These are phyloP conservation scores for Myotis pilosus DNA, from an alignment of 2,797 vertebrate genomes.

Conservation along the genomic window DNA sequence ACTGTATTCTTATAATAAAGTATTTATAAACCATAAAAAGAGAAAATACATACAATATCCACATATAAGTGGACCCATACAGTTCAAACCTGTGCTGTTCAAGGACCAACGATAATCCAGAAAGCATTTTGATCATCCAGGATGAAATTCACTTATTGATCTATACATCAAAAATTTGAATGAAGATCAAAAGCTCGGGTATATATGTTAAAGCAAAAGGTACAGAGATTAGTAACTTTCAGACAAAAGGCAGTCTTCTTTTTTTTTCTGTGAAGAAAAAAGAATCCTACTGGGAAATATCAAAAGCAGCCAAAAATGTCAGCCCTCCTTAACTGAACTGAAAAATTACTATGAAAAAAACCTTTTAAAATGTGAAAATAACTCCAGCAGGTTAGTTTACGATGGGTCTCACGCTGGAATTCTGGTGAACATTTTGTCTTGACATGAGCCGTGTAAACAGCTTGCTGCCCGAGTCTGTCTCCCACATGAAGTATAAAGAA, in stretches of 20 bases:
- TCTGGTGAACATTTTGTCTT: not conserved
- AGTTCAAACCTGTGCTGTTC: not conserved
- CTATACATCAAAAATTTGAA: not conserved
- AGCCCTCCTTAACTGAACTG: not conserved
- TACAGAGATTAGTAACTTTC: not conserved
- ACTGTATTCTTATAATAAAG: not conserved
- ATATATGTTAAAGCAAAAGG: conserved; percentile 37
- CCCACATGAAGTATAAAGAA: not conserved
- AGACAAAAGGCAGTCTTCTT: not conserved
- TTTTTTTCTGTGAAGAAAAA: not conserved
- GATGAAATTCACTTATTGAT: conserved; percentile 26
- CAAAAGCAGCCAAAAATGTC: not conserved
- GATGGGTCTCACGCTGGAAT: not conserved
- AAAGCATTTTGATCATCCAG: not conserved
- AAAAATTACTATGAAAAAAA: not conserved
- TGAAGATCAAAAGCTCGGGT: not conserved
- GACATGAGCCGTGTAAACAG: not conserved
- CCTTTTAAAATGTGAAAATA: not conserved
- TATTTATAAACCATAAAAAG: not conserved
- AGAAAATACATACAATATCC: not conserved
- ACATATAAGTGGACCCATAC: not conserved
- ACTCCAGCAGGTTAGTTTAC: not conserved
- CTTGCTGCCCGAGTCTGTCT: not conserved
- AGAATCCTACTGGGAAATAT: not conserved
- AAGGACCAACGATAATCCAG: not conserved